Evolutionary conservation across 2,888 invertebrate species (phyloP), one percentile per base, ranked within the genome.

Genomic region (Drosophila cyrtoloma): DNA sequence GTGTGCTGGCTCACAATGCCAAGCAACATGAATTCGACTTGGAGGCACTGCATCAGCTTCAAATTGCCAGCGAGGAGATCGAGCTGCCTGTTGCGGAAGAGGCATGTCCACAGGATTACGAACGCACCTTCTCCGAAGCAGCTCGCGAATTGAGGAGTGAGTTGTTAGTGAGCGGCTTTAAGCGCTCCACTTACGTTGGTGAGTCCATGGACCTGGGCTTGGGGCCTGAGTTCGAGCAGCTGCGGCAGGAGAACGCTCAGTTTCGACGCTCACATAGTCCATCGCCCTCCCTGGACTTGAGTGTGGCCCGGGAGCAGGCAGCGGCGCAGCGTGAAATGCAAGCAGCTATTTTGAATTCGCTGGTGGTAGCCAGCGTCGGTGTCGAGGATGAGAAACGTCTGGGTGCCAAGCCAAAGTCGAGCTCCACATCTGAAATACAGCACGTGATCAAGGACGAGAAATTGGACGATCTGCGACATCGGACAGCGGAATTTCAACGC

Each of bases 141-240:
- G 89, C 90, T 67, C 77, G 86, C 3, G 92, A 93, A 47, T 81
- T 93, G 3, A 91, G 91, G 39, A 81, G 88, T 3, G 92, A 92
- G 61, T 73, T 91, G 0, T 5, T 90, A 10, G 80, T 86, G 3
- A 90, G 86, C 5, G 88, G 84, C 1, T 93, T 92, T 19, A 92
- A 92, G 63, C 88, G 93, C 1, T 93, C 93, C n/a, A 92, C 92
- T 0, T 93, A 93, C 52, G 93, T 92, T 0, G 93, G 93, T 0
- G 93, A 93, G 50, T 93, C 93, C 1, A 63, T 92, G 62, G 93
- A 93, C 65, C 76, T 92, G 33, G 89, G 86, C 7, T 86, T 91
- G 30, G 89, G 87, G 9, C 89, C 75, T 19, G 90, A 92, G 62
- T 91, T 83, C 37, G 89, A 90, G 53, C 77, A 82, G 0, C 57